These are phyloP conservation scores for Morpho helenor DNA, from an alignment of 2,888 invertebrate species.

Conservation along the genomic window DNA sequence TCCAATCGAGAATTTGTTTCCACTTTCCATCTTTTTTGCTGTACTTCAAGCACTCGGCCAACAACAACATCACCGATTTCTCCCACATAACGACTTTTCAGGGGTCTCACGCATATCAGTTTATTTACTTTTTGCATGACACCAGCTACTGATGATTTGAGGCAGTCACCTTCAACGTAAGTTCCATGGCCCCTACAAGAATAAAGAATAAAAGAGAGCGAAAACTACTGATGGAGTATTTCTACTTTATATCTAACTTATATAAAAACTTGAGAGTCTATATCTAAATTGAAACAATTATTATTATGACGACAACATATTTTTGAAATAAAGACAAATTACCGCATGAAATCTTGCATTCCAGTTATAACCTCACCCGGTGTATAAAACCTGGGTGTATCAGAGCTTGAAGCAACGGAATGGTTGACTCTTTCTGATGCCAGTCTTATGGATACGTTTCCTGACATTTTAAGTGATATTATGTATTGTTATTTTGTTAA, in stretches of 20 bases:
- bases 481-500: neutral
- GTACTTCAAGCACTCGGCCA: slow-evolving; percentile 95
- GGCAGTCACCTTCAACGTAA: slow-evolving; percentile 88
- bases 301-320: too few relatives aligned
- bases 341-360: slow-evolving; percentile 92
- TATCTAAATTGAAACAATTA: too few relatives aligned
- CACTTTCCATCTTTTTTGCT: slow-evolving; percentile 96
- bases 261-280: too few relatives aligned
- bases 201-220: too few relatives aligned
- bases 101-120: slow-evolving; percentile 92
- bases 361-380: slow-evolving; percentile 93
- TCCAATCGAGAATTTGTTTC: slow-evolving; percentile 95
- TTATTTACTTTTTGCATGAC: slow-evolving; percentile 96
- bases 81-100: slow-evolving; percentile 94
- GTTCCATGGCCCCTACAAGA: slow-evolving; percentile 95
- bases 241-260: too few relatives aligned
- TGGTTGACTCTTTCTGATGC: slow-evolving; percentile 83
- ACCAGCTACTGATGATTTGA: slow-evolving; percentile 97
- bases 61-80: slow-evolving; percentile 99
- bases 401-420: slow-evolving; percentile 73
- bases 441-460: slow-evolving; percentile 81
- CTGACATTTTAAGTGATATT: slow-evolving; percentile 49
- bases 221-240: too few relatives aligned
- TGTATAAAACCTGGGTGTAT: slow-evolving; percentile 85
- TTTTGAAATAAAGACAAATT: slow-evolving; percentile 23